phyloP scores from a whole-genome alignment of 1,140 invertebrate genomes.

The Leptestheria dahalacensis region DNA sequence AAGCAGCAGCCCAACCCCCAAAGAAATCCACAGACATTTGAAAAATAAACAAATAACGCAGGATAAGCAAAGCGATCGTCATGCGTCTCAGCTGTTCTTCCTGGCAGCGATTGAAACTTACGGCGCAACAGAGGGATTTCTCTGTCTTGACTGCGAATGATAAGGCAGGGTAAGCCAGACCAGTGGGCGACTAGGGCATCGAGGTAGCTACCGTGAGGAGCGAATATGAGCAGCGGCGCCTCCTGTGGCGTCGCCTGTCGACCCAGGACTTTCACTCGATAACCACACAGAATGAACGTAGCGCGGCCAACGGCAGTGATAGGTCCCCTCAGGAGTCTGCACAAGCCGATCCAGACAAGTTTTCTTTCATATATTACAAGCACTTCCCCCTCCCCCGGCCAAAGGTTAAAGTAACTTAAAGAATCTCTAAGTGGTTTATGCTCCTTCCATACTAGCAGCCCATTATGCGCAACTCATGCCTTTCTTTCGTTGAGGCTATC shows the following conservation, averaged over 20 bases:
- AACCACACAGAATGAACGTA: constrained; percentile 24
- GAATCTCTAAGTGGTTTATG: no score
- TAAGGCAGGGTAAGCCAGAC: constrained; percentile 58
- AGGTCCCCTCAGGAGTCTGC: constrained; percentile 5
- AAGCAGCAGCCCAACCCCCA: constrained; percentile 11
- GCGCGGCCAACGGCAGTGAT: constrained; percentile 18
- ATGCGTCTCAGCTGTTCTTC: neutral
- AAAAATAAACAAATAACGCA: no score
- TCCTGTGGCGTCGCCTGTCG: constrained; percentile 50
- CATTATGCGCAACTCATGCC: no score
- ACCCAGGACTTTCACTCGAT: constrained; percentile 54
- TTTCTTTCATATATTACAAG: no score
- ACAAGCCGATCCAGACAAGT: neutral
- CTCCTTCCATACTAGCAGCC: no score
- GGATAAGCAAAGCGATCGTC: no score
- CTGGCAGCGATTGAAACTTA: constrained; percentile 36
- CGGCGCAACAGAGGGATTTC: constrained; percentile 67
- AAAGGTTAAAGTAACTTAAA: no score
- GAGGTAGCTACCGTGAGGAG: constrained; percentile 72
- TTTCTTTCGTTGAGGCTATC: neutral
- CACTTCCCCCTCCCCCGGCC: no score
- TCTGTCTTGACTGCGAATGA: constrained; percentile 57
- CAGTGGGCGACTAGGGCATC: constrained; percentile 68
- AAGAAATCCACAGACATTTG: no score
- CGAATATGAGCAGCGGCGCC: constrained; percentile 67